These are phyloP conservation scores for Tinamus major DNA, from an alignment of 2,797 vertebrate species.

Conservation along the genomic window DNA sequence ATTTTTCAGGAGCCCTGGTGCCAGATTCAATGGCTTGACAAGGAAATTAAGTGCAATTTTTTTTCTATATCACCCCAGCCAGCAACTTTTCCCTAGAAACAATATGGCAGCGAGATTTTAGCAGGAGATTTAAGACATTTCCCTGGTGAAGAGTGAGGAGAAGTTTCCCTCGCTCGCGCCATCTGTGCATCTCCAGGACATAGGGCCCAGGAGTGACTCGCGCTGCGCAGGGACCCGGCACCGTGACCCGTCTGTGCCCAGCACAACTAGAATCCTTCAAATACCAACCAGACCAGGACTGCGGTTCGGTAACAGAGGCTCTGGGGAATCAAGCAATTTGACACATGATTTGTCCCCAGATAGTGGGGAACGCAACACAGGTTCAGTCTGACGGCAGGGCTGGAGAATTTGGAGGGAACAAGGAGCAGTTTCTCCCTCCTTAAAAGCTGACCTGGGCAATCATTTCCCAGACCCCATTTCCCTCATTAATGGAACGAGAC, in stretches of 20 bases:
- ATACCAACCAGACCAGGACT: conserved; percentile 6
- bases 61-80: background rate
- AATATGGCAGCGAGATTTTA: background rate
- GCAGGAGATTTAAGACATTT: background rate
- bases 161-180: background rate
- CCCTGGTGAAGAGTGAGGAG: background rate
- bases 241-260: background rate
- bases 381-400: background rate
- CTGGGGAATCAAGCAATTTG: background rate
- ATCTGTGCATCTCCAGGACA: rapidly evolving
- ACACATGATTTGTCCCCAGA: background rate
- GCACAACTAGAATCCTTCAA: background rate
- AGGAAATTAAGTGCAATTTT: background rate
- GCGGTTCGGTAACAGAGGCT: background rate
- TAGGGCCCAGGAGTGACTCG: background rate
- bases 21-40: background rate
- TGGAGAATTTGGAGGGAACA: background rate
- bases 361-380: background rate
- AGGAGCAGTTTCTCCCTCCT: conserved; percentile 10
- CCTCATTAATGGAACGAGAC: conserved; percentile 12
- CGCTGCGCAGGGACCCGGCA: background rate
- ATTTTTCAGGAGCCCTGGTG: background rate
- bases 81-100: background rate
- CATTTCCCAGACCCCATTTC: background rate
- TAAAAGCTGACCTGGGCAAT: background rate